Evolutionary conservation across 2,113 vertebrate genomes (phyloP), one percentile per base, ranked within the genome.

Genomic region (Glaucomys volans): DNA sequence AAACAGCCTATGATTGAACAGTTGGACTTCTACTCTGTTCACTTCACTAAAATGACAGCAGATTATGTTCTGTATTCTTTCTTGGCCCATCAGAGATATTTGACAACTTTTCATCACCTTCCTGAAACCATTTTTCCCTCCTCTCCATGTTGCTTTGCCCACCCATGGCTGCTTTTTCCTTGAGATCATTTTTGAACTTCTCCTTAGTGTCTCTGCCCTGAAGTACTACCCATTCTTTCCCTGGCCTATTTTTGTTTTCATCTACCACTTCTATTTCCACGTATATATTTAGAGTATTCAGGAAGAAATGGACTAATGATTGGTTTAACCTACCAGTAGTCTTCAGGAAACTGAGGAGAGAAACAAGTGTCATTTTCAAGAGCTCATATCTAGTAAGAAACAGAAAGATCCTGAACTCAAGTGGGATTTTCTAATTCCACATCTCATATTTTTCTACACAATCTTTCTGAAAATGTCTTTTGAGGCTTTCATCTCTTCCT

Each of bases 361-460:
- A 35, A 80, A 32, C 35, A 77, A 88, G 24, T 86, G 6, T 90
- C 20, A 35, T 85, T 93, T 94, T 4, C 22, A 92, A 77, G 64
- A 71, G 42, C 20, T 79, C 9, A 14, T 13, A 8, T 52, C 18
- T 14, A 40, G 10, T 64, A 42, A 90, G 30, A 88, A 7, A 28
- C 80, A 54, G 71, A 88, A 93, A n/a, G 14, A 90, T 69, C n/a
- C 37, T 82, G 52, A 81, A 40, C 28, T 71, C 26, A 44, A 82
- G 0, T 12, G 52, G 17, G 35, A 67, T 84, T 84, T 86, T 54
- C 35, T 75, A 90, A 35, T 32, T 89, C 26, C 22, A 69, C 20
- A 57, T 89, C 30, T 57, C 40, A 40, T 84, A 30, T 40, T 32
- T 83, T 62, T 5, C 24, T 62, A 13, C 72, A 50, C 9, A 80